Evolutionary conservation across 2,797 vertebrate species (phyloP).

Genomic region (Sebastes umbrosus): DNA sequence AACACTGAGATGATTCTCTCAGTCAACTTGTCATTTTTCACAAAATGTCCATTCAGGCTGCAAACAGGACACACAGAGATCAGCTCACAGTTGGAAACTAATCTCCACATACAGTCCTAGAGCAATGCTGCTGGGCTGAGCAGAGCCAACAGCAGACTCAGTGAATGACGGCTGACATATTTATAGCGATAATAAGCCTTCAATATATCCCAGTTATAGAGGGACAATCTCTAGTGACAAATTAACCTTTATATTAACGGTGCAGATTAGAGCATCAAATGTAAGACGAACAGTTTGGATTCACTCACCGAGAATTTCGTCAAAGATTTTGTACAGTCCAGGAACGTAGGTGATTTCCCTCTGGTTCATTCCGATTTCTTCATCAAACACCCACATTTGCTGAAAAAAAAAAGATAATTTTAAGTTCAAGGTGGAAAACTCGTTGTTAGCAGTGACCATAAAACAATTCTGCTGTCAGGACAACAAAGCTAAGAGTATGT

Average conservation of each 20-base stretch:
- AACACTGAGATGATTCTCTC: slow-evolving; percentile 4
- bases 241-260: background rate
- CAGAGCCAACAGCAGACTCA: background rate
- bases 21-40: background rate
- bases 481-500: background rate
- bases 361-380: slow-evolving; percentile 96
- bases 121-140: background rate
- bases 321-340: slow-evolving; percentile 99
- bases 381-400: slow-evolving; percentile 99
- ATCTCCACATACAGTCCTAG: background rate
- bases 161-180: background rate
- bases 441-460: background rate
- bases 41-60: background rate
- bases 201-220: background rate
- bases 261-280: background rate
- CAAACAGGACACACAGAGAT: slow-evolving; percentile 10
- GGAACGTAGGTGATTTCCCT: slow-evolving; percentile 97
- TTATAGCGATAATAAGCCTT: background rate
- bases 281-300: background rate
- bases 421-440: no score
- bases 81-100: background rate
- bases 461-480: background rate
- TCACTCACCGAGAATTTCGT: slow-evolving; percentile 97
- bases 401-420: slow-evolving; percentile 63
- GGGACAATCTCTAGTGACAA: slow-evolving; percentile 6